Evolutionary conservation across 1,140 invertebrate genomes (phyloP).

Genomic region (Melitaea cinxia): DNA sequence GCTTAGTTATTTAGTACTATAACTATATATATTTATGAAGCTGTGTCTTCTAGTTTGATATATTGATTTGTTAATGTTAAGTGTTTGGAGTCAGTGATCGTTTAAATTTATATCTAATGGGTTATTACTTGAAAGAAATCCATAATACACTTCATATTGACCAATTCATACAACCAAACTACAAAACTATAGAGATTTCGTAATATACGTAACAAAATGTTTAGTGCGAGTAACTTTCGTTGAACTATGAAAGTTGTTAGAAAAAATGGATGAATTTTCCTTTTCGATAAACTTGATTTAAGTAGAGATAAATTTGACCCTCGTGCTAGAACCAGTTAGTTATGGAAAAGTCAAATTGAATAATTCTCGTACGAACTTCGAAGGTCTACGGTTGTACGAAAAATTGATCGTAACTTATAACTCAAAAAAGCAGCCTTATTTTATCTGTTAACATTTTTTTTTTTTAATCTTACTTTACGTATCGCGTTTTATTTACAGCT

Average conservation of each 20-base stretch:
- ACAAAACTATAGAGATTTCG: too few species aligned
- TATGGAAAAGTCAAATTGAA: constrained; percentile 2
- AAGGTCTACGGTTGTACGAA: background rate
- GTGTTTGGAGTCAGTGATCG: too few species aligned
- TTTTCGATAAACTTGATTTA: constrained; percentile 17
- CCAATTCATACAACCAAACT: too few species aligned
- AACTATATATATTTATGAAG: too few species aligned
- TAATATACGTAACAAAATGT: background rate
- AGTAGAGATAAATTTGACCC: constrained; percentile 13
- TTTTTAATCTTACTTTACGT: background rate
- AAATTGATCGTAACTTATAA: background rate
- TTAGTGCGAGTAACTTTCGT: background rate
- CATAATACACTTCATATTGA: too few species aligned
- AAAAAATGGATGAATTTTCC: background rate
- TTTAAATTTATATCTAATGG: too few species aligned
- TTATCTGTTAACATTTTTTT: background rate
- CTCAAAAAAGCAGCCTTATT: background rate
- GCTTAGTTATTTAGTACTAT: too few species aligned
- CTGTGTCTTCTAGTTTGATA: too few species aligned
- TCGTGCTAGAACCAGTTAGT: background rate
- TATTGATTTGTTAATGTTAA: too few species aligned
- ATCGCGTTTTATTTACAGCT: background rate
- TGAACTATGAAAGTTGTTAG: background rate
- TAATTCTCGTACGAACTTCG: background rate
- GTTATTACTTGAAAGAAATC: too few species aligned